phyloP scores from a whole-genome alignment of 2,797 vertebrate genomes.

The Peromyscus attwateri region DNA sequence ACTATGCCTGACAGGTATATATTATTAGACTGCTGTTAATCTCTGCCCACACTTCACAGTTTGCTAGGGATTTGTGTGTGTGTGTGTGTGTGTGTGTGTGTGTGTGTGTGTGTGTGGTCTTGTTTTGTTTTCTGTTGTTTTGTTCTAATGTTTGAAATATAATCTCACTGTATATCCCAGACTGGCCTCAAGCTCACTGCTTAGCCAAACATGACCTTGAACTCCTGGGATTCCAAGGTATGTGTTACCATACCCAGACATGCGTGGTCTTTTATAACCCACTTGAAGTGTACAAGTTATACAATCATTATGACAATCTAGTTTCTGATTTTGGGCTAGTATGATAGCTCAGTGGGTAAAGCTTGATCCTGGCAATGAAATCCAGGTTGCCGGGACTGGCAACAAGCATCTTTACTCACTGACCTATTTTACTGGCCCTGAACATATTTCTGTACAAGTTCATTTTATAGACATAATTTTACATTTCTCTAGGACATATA shows the following conservation, averaged over 20 bases:
- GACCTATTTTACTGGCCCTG: background rate
- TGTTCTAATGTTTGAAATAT: background rate
- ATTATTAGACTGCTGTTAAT: slow-evolving; percentile 1
- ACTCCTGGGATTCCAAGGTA: background rate
- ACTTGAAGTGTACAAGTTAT: background rate
- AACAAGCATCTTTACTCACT: background rate
- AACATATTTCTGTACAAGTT: background rate
- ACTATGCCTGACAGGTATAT: background rate
- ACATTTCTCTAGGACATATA: background rate
- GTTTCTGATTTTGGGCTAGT: background rate
- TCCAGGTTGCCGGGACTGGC: background rate
- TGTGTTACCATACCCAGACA: background rate
- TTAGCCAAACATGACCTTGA: background rate
- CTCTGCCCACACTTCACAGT: background rate
- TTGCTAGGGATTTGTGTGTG: background rate
- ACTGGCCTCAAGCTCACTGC: background rate
- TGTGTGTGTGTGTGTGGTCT: too few species aligned
- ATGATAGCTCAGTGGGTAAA: background rate
- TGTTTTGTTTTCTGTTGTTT: background rate
- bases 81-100: too few species aligned
- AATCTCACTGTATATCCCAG: background rate
- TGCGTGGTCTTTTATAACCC: background rate
- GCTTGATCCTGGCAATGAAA: background rate
- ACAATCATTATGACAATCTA: background rate
- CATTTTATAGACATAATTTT: background rate